Percentiles rank a stretch among this genome's conserved stretches.
Evolutionary conservation across 2,113 vertebrate species (phyloP).

Genomic region (Psephotus haematonotus): DNA sequence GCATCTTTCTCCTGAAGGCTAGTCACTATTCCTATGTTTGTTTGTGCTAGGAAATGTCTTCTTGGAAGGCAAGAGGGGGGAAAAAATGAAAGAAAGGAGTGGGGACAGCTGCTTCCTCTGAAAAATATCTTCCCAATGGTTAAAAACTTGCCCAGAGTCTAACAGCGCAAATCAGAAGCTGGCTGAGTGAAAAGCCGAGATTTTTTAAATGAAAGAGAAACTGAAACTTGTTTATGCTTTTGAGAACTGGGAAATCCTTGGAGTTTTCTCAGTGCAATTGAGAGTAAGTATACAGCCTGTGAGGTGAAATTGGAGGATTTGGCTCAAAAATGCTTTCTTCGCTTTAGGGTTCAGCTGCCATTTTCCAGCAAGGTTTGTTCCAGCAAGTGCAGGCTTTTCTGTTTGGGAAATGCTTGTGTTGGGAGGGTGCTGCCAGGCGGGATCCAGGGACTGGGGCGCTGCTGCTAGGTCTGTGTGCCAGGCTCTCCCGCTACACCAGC

Average conservation of each 20-base stretch:
- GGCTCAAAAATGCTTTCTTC: slow-evolving; percentile 61
- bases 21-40: slow-evolving; percentile 2
- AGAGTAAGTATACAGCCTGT: slow-evolving; percentile 39
- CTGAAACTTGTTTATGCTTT: slow-evolving; percentile 48
- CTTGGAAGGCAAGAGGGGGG: not conserved
- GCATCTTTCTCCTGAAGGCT: not conserved
- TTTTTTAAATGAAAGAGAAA: slow-evolving; percentile 54
- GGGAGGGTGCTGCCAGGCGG: not conserved
- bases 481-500: not conserved
- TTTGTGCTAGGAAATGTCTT: slow-evolving; percentile 10
- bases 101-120: not conserved
- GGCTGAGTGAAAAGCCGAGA: not conserved
- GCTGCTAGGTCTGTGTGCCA: not conserved
- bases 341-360: slow-evolving; percentile 61
- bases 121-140: not conserved
- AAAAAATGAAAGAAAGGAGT: not conserved
- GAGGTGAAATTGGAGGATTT: slow-evolving; percentile 35
- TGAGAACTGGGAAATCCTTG: slow-evolving; percentile 62
- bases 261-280: slow-evolving; percentile 55
- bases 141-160: slow-evolving; percentile 12
- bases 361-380: slow-evolving; percentile 48
- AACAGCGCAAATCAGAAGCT: not conserved
- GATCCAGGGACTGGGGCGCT: slow-evolving; percentile 6
- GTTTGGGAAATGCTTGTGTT: slow-evolving; percentile 29
- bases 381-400: not conserved